These are phyloP conservation scores for Phrynocephalus versicolor DNA, from an alignment of 2,113 vertebrate genomes.

Conservation along the genomic window DNA sequence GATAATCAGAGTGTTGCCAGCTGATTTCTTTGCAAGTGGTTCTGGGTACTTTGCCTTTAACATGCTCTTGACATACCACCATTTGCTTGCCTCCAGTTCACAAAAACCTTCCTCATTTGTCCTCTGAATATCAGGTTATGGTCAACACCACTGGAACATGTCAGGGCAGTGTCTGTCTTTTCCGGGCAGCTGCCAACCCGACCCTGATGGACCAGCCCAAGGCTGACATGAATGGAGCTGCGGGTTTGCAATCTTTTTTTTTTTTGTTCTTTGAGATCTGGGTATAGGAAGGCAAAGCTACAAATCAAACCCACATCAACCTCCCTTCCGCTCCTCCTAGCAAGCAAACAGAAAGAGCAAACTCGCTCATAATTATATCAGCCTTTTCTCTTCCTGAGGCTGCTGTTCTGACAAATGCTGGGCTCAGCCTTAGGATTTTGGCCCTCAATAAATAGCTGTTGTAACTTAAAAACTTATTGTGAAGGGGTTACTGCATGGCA, in stretches of 20 bases:
- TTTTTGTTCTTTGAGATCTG: constrained; percentile 31
- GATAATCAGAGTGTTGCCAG: not conserved
- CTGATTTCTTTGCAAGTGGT: not conserved
- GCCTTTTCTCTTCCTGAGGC: constrained; percentile 33
- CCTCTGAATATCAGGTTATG: not conserved
- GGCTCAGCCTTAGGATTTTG: constrained; percentile 7
- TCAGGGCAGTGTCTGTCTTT: too few relatives aligned
- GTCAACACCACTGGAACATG: not conserved
- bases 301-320: not conserved
- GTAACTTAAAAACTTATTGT: too few relatives aligned
- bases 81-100: too few relatives aligned
- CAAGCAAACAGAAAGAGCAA: constrained; percentile 39
- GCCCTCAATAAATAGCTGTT: constrained; percentile 20
- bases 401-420: constrained; percentile 18
- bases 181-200: not conserved
- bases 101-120: not conserved
- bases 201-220: not conserved
- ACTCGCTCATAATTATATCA: constrained; percentile 52
- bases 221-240: not conserved
- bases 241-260: not conserved
- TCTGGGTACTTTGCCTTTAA: not conserved
- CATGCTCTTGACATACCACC: not conserved
- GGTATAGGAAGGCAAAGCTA: not conserved
- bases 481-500: too few relatives aligned
- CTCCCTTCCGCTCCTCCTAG: constrained; percentile 29